Percentiles rank a stretch among this genome's conserved stretches.
Conservation (phyloP, 2,888 invertebrate genomes). For the Drosophila mercatorum region DNA sequence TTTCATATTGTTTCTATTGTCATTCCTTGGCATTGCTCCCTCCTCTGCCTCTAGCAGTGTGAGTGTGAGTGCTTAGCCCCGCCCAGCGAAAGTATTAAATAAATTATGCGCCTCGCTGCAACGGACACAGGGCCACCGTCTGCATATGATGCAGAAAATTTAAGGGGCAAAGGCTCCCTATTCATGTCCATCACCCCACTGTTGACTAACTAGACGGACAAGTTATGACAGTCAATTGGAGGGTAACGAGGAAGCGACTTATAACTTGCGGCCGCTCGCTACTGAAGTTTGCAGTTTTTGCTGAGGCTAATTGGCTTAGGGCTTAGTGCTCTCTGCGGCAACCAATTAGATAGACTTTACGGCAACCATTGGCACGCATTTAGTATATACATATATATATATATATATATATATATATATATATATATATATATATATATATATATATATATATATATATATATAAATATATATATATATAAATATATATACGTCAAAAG, state of each 20-base stretch:
- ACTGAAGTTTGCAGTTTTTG: neutral
- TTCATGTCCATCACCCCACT: neutral
- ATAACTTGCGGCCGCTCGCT: neutral
- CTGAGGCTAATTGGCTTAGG: constrained; percentile 1
- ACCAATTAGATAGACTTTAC: constrained; percentile 15
- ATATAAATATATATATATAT: neutral
- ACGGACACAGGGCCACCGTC: neutral
- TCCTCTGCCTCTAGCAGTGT: no score
- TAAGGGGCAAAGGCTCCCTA: no score
- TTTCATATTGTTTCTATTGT: no score
- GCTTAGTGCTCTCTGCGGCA: neutral
- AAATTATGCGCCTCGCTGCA: constrained; percentile 28
- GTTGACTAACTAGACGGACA: constrained; percentile 6
- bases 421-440: neutral
- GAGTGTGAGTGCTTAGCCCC: neutral
- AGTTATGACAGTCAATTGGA: constrained; percentile 49
- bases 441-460: neutral
- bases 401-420: neutral
- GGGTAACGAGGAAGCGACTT: constrained; percentile 9
- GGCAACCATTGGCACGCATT: neutral
- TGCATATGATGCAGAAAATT: neutral
- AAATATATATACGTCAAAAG: neutral
- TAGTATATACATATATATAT: neutral
- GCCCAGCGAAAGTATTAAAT: constrained; percentile 9
- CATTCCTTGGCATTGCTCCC: neutral